Percentiles rank a stretch among this genome's conserved stretches.
phyloP scores from a whole-genome alignment of 2,888 invertebrate genomes.

The Diplolepis rosae region DNA sequence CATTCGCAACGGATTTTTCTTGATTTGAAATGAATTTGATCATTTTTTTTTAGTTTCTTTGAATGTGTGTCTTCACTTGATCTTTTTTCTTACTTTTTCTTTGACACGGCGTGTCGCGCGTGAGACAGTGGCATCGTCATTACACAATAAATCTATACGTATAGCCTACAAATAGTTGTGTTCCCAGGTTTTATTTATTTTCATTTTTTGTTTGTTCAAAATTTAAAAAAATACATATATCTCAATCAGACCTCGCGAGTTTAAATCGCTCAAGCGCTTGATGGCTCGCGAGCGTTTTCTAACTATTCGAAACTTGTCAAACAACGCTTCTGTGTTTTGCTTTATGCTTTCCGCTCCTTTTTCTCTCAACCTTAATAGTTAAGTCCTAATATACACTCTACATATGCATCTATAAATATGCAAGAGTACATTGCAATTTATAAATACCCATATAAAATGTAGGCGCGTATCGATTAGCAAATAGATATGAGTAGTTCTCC shows the following conservation, averaged over 20 bases:
- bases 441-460: slow-evolving; percentile 43
- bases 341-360: slow-evolving; percentile 41
- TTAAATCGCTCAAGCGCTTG: slow-evolving; percentile 34
- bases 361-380: slow-evolving; percentile 42
- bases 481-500: slow-evolving; percentile 60
- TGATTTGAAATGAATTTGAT: background rate
- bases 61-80: background rate
- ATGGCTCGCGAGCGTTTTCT: slow-evolving; percentile 51
- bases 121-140: slow-evolving; percentile 51
- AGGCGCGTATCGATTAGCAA: slow-evolving; percentile 55
- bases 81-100: slow-evolving; percentile 25
- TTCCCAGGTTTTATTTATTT: slow-evolving; percentile 50
- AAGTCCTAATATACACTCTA: slow-evolving; percentile 33
- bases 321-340: slow-evolving; percentile 45
- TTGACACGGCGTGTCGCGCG: slow-evolving; percentile 37
- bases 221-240: slow-evolving; percentile 74
- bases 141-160: slow-evolving; percentile 63
- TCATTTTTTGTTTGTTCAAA: slow-evolving; percentile 66
- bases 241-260: slow-evolving; percentile 63
- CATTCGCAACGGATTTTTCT: background rate
- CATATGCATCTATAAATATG: slow-evolving; percentile 35
- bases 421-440: slow-evolving; percentile 30
- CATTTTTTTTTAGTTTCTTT: background rate
- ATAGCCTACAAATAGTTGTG: slow-evolving; percentile 63
- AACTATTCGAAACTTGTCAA: slow-evolving; percentile 63